phyloP scores from a whole-genome alignment of 2,888 invertebrate species.

The Drosophila crucigera region DNA sequence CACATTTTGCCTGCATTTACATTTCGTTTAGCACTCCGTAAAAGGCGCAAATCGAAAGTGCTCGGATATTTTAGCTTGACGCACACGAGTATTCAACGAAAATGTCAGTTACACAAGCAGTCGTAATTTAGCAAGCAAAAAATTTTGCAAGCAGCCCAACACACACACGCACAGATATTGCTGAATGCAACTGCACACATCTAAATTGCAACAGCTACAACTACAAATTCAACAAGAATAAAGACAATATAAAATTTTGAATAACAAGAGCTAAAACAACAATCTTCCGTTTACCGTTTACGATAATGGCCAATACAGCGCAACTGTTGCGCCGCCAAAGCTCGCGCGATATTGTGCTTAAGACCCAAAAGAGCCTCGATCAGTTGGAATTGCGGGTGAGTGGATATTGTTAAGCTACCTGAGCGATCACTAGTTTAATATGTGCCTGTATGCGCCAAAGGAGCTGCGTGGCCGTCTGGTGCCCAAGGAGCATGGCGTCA shows the following conservation, averaged over 20 bases:
- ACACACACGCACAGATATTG: constrained; percentile 30
- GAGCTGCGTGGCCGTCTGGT: constrained; percentile 93
- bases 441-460: constrained; percentile 45
- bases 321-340: constrained; percentile 95
- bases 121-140: constrained; percentile 13
- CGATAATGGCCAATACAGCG: constrained; percentile 93
- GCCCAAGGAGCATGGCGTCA: constrained; percentile 89
- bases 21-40: constrained; percentile 15
- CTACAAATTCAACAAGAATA: constrained; percentile 8
- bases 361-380: constrained; percentile 91
- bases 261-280: constrained; percentile 11
- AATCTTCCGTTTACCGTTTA: constrained; percentile 30
- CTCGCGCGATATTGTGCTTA: constrained; percentile 90
- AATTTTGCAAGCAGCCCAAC: constrained; percentile 32
- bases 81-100: constrained; percentile 47
- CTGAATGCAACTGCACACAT: constrained; percentile 19
- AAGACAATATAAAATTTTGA: constrained; percentile 8
- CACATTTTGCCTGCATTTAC: constrained; percentile 12
- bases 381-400: constrained; percentile 93
- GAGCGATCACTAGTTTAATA: not conserved
- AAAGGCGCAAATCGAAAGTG: constrained; percentile 8
- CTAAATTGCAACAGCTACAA: constrained; percentile 4
- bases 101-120: constrained; percentile 18
- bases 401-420: constrained; percentile 15
- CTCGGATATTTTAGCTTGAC: constrained; percentile 30